These are phyloP conservation scores for Halisarca cf. caerulea DNA, from an alignment of 37 sponge, comb jelly and placozoan genomes.

Conservation along the genomic window DNA sequence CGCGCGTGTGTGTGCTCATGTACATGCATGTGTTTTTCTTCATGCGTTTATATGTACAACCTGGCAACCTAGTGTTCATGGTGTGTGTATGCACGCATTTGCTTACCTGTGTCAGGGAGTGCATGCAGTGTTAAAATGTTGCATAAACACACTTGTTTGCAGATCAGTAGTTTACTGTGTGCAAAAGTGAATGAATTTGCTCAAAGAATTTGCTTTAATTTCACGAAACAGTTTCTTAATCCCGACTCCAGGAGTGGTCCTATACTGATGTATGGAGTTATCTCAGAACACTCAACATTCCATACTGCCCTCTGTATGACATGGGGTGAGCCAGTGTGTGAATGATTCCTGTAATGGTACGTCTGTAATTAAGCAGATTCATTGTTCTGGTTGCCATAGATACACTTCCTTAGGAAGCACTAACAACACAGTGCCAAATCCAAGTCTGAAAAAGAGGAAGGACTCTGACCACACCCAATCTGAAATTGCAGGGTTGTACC, in stretches of 20 bases:
- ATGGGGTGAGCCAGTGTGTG: constrained; percentile 55
- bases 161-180: too few species aligned
- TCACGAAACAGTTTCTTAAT: not conserved
- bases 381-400: constrained; percentile 26
- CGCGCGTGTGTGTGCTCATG: constrained; percentile 3
- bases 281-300: constrained; percentile 63
- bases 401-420: constrained; percentile 93
- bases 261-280: constrained; percentile 87
- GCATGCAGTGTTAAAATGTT: too few species aligned
- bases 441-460: constrained; percentile 45
- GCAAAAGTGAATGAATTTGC: too few species aligned
- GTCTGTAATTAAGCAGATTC: too few species aligned
- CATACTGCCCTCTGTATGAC: constrained; percentile 92
- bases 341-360: too few species aligned
- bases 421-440: constrained; percentile 74
- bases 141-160: too few species aligned
- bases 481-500: constrained; percentile 29
- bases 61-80: too few species aligned
- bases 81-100: not conserved
- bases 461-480: not conserved
- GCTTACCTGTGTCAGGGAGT: too few species aligned
- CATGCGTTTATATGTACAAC: not conserved
- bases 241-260: constrained; percentile 72
- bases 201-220: not conserved
- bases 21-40: too few species aligned